Percentiles rank a stretch among this genome's conserved stretches.
phyloP scores from a whole-genome alignment of 1,140 invertebrate species.

The Plutomurus gul region DNA sequence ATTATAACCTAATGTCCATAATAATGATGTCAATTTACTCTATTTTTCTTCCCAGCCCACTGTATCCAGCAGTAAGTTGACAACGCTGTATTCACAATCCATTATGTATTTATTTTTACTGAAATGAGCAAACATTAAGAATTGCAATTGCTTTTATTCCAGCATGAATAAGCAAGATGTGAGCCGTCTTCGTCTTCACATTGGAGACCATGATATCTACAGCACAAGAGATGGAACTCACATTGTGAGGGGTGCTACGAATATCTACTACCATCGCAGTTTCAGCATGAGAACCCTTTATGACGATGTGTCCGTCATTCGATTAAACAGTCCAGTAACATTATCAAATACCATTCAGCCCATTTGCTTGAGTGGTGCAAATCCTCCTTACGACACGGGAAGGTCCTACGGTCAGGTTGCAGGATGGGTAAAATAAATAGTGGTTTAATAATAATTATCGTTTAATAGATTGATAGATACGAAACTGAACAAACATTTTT shows the following conservation, averaged over 20 bases:
- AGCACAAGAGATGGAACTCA: background rate
- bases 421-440: slow-evolving; percentile 34
- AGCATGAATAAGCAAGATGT: slow-evolving; percentile 41
- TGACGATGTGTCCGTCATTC: slow-evolving; percentile 69
- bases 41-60: background rate
- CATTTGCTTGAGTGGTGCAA: slow-evolving; percentile 69
- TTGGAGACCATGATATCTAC: slow-evolving; percentile 47
- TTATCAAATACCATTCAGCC: slow-evolving; percentile 77
- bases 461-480: no score
- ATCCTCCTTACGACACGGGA: slow-evolving; percentile 25
- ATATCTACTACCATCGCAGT: slow-evolving; percentile 41
- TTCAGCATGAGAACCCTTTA: slow-evolving; percentile 47
- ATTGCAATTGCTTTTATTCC: no score
- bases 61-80: slow-evolving; percentile 38
- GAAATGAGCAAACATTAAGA: background rate
- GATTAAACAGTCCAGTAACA: slow-evolving; percentile 74
- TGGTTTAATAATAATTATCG: no score
- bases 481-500: no score
- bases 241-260: slow-evolving; percentile 28
- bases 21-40: no score
- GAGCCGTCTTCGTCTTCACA: background rate
- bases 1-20: no score
- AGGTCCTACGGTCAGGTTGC: background rate
- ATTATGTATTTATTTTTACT: background rate
- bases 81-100: background rate